A percentile compares a stretch with the other conserved stretches of the same genome.
These are phyloP conservation scores for Globodera rostochiensis DNA, from an alignment of 1,140 invertebrate genomes.

Conservation along the genomic window DNA sequence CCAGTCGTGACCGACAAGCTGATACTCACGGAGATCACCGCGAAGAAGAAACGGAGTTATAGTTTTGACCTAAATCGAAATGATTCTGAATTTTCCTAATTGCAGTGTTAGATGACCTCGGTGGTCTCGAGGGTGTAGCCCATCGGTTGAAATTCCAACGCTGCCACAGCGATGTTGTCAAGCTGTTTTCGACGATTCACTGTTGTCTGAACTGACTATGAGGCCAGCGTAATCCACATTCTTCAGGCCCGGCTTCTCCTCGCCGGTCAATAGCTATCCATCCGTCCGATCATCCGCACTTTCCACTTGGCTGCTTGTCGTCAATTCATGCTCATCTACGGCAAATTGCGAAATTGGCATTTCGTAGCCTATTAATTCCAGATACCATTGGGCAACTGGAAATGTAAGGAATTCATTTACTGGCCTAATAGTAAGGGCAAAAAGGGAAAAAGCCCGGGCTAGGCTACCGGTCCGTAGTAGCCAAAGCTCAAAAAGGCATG, in stretches of 20 bases:
- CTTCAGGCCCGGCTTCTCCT: conserved; percentile 23
- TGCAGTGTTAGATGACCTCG: conserved; percentile 68
- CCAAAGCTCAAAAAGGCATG: no score
- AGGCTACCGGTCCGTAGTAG: no score
- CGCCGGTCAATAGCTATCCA: not conserved
- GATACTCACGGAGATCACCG: conserved; percentile 90
- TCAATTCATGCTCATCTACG: conserved; percentile 14
- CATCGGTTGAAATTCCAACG: conserved; percentile 94
- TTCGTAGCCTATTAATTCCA: conserved; percentile 26
- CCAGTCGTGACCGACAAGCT: conserved; percentile 98
- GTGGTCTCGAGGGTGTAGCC: conserved; percentile 93
- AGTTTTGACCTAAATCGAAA: conserved; percentile 78
- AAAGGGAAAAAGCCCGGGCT: no score
- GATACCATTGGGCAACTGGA: conserved; percentile 43
- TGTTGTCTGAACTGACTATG: conserved; percentile 51
- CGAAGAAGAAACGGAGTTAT: conserved; percentile 90
- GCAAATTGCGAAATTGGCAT: not conserved
- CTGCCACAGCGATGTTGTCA: conserved; percentile 85
- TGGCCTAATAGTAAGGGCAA: not conserved
- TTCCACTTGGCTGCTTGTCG: conserved; percentile 21
- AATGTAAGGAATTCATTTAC: conserved; percentile 28
- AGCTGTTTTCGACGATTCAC: conserved; percentile 71
- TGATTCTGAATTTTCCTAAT: not conserved
- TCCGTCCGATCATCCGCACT: not conserved
- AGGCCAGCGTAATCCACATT: conserved; percentile 52